Evolutionary conservation across 2,113 vertebrate species (phyloP), one percentile per base, ranked within the genome.

Genomic region (Corapipo altera): DNA sequence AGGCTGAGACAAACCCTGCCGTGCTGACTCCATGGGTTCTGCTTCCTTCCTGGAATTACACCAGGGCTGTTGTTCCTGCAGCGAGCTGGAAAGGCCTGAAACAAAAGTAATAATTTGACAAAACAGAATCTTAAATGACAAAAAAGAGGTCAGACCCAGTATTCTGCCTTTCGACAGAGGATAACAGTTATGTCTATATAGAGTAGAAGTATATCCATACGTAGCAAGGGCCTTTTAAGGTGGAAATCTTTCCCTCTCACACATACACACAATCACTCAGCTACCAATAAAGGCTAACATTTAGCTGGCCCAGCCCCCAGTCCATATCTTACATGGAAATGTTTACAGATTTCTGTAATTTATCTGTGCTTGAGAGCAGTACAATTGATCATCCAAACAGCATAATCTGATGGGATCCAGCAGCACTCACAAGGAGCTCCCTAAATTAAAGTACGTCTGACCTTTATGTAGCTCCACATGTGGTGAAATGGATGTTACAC

Each of bases 331-430:
- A 92, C 75, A 96, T 96, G 91, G 94, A 95, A 97, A 95, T 97
- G 96, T 96, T 98, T 96, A 95, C 75, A 75, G 92, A 81, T 89
- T 87, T 90, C 97, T 59, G 54, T 65, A 83, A 83, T 92, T 78
- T 94, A 97, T 98, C 96, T 96, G 64, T 97, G 91, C 97, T 95
- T 64, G 72, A 93, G 94, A 97, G 95, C 96, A 97, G 89, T n/a
- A 43, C 89, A 89, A 97, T 88, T 97, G 97, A 98, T 96, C 84
- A 96, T 90, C 93, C 92, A 83, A 89, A 89, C 46, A 93, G 92
- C 83, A 93, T 58, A 72, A 91, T 62, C 49, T 3, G 12, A 96
- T 82, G 65, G 78, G 90, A 96, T 91, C 91, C 91, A 94, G 95
- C 89, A 77, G 75, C 73, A 70, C 46, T 74, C 66, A 12, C 32